Evolutionary conservation across 2,888 invertebrate genomes (phyloP).

Genomic region (Timema cristinae): DNA sequence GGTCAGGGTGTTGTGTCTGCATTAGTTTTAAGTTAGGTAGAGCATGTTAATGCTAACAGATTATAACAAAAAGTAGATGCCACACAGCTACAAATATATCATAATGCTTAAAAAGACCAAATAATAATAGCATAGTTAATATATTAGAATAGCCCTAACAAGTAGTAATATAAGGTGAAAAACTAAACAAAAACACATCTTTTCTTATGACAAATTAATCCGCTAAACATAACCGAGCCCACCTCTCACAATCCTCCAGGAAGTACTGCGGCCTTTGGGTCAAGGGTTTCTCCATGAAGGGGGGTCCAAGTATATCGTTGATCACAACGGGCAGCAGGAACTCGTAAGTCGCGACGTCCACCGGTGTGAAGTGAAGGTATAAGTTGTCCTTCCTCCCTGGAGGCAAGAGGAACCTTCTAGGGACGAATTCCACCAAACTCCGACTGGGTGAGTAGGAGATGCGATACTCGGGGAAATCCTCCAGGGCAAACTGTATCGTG

Average conservation of each 20-base stretch:
- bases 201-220: not conserved
- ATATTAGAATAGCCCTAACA: too few species aligned
- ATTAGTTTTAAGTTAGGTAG: too few species aligned
- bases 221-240: not conserved
- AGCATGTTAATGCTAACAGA: too few species aligned
- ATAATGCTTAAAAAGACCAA: too few species aligned
- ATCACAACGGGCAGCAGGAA: constrained; percentile 57
- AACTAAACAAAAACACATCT: too few species aligned
- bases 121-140: too few species aligned
- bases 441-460: constrained; percentile 35
- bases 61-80: too few species aligned
- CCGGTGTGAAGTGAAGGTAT: constrained; percentile 45
- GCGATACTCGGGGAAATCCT: constrained; percentile 42
- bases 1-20: too few species aligned
- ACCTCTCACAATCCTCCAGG: constrained; percentile 19
- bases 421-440: not conserved
- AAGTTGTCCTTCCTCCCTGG: constrained; percentile 37
- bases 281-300: constrained; percentile 40
- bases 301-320: constrained; percentile 57
- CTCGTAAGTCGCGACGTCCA: constrained; percentile 50
- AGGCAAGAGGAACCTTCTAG: not conserved
- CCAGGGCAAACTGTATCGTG: constrained; percentile 39
- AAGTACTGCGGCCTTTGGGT: constrained; percentile 33
- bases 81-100: too few species aligned
- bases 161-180: too few species aligned